A percentile compares a stretch with the other conserved stretches of the same genome.
Evolutionary conservation across 37 sponge, comb jelly and placozoan species (phyloP).

Genomic region (Spongilla lacustris): DNA sequence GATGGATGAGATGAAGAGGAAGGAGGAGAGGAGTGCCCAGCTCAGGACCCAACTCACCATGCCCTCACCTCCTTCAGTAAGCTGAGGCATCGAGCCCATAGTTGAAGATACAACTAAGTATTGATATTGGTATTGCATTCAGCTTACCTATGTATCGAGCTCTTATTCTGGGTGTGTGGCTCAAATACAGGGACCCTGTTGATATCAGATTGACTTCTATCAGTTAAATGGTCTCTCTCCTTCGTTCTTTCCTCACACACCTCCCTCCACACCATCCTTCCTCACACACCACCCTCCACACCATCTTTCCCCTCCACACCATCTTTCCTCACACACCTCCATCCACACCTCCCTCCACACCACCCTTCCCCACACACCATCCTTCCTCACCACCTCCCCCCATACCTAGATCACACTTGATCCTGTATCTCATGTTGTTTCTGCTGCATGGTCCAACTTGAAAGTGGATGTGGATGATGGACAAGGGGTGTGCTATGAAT

Average conservation of each 20-base stretch:
- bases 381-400: too few species aligned
- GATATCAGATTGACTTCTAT: background rate
- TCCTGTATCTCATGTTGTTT: background rate
- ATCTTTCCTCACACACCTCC: too few species aligned
- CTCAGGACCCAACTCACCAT: background rate
- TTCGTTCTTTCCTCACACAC: too few species aligned
- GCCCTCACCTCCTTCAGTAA: background rate
- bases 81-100: too few species aligned
- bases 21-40: background rate
- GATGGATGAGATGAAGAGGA: background rate
- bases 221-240: background rate
- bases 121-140: too few species aligned
- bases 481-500: background rate
- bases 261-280: background rate
- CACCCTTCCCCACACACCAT: too few species aligned
- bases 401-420: background rate
- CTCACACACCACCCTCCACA: background rate
- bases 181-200: background rate
- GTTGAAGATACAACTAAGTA: too few species aligned
- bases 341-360: too few species aligned
- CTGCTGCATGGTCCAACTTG: background rate
- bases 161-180: background rate
- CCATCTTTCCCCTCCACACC: background rate
- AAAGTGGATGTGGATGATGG: background rate
- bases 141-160: too few species aligned